Percentiles rank a stretch among this genome's conserved stretches.
These are phyloP conservation scores for Trichopria drosophilae DNA, from an alignment of 2,888 invertebrate species.

Conservation along the genomic window DNA sequence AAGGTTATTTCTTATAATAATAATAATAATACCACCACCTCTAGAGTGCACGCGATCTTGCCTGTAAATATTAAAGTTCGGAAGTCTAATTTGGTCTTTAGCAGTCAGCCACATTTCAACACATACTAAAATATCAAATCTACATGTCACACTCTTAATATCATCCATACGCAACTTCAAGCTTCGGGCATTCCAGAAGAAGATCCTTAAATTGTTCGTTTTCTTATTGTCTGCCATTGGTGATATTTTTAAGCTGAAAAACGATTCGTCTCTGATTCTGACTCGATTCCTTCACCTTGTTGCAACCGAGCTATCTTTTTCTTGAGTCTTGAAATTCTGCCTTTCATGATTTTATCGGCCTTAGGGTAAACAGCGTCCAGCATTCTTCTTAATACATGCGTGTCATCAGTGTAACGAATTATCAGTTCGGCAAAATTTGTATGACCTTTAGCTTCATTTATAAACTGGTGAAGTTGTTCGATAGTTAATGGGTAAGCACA, in stretches of 20 bases:
- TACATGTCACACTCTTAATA: neutral
- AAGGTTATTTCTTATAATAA: constrained; percentile 14
- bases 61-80: constrained; percentile 3
- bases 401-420: no score
- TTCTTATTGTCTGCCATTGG: neutral
- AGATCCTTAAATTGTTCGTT: neutral
- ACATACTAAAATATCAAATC: constrained; percentile 10
- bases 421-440: no score
- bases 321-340: no score
- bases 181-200: constrained; percentile 12
- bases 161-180: neutral
- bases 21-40: constrained; percentile 18
- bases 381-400: no score
- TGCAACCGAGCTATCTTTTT: no score
- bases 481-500: no score
- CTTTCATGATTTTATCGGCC: no score
- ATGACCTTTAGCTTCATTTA: no score
- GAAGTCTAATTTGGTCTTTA: neutral
- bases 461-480: no score
- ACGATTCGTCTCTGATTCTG: neutral
- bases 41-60: constrained; percentile 4
- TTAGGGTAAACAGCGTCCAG: no score
- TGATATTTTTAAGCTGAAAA: neutral
- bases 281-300: no score
- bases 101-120: constrained; percentile 13